These are phyloP conservation scores for Melinopterus prodromus DNA, from an alignment of 2,888 invertebrate species.

Conservation along the genomic window DNA sequence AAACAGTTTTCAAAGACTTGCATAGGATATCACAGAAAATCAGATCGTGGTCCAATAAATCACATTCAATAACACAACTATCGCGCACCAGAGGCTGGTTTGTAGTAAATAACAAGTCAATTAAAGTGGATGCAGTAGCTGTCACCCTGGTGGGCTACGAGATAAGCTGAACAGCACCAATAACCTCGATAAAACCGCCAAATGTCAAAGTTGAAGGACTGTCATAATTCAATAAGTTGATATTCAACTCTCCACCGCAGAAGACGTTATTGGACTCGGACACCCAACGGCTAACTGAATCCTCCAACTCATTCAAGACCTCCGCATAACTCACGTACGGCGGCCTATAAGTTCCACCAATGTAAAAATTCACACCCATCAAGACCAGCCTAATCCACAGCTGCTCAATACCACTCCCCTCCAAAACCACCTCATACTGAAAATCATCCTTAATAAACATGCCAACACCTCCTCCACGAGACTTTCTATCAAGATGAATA, in stretches of 20 bases:
- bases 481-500: neutral
- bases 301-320: neutral
- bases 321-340: neutral
- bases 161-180: neutral
- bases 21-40: neutral
- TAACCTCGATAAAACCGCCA: neutral
- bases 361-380: neutral
- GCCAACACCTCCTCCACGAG: slow-evolving; percentile 7
- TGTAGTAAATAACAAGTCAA: neutral
- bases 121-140: neutral
- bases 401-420: slow-evolving; percentile 6
- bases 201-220: neutral
- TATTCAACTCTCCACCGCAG: neutral
- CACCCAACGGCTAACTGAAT: neutral
- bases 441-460: slow-evolving; percentile 5
- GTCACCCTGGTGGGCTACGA: neutral
- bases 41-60: neutral
- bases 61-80: neutral
- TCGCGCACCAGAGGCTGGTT: neutral
- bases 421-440: neutral
- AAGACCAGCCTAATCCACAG: neutral
- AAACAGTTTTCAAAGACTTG: neutral
- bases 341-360: neutral
- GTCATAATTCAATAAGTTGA: neutral
- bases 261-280: neutral